Evolutionary conservation across 2,797 vertebrate genomes (phyloP), one percentile per base, ranked within the genome.

Genomic region (Fundulus diaphanus): DNA sequence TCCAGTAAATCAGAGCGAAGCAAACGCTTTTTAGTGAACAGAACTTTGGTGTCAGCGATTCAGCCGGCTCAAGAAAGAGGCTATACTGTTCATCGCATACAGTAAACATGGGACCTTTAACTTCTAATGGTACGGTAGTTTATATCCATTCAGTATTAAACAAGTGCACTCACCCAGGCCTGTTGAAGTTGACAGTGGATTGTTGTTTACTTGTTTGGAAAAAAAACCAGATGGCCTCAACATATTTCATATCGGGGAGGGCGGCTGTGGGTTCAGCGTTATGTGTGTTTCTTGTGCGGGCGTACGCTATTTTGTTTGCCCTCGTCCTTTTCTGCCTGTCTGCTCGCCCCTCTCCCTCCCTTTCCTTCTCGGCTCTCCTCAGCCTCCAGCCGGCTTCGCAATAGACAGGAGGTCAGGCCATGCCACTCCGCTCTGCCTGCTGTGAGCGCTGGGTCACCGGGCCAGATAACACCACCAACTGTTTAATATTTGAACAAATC

Each of bases 381-480:
- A 90, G 91, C 90, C 87, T 87, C 84, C 87, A 90, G 86, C 87
- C 89, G 81, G 91, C 90, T 88, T 89, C 46, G 75, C 84, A 84
- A 80, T 77, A 90, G 93, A 94, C 93, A 93, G 92, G 91, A 92
- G 92, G 93, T 94, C 92, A 93, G 88, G 92, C 91, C 92, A 91
- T 79, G 92, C 91, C 92, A 93, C 92, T 93, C 93, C 77, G 90
- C 88, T 90, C 88, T 90, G 89, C 90, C 88, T 89, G 92, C 92
- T 90, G 89, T 88, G 90, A 92, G 92, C 86, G 90, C 89, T 44
- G 90, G 93, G 90, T 93, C 93, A 93, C 92, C 86, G 81, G 88
- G 89, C 92, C 89, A 92, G 87, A 93, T 89, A 92, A 91, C 93
- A 93, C 91, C 92, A 85, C 93, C 93, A 94, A 94, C 93, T 93